phyloP scores from a whole-genome alignment of 1,140 invertebrate genomes.

The fruit fly (Drosophila melanogaster) region DNA sequence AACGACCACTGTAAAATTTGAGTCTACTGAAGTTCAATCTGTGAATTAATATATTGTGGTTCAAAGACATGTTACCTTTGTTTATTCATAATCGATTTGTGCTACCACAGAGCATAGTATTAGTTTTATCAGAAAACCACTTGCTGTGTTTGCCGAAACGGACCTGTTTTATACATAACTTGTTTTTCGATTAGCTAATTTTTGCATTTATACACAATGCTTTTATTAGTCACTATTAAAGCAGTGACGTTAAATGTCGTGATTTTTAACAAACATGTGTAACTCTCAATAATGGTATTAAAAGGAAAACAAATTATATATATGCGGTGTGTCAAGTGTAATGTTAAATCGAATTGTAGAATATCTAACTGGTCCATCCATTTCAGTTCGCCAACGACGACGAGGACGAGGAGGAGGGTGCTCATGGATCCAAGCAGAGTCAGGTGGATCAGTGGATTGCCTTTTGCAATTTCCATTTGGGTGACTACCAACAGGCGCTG shows the following conservation, averaged over 20 bases:
- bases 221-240: conserved; percentile 8
- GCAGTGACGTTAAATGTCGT: not conserved
- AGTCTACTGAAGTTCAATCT: not conserved
- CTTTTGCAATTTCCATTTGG: conserved; percentile 97
- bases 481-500: conserved; percentile 95
- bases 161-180: conserved; percentile 9
- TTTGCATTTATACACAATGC: conserved; percentile 8
- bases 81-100: conserved; percentile 2
- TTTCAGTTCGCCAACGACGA: conserved; percentile 78
- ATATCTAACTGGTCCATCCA: no score
- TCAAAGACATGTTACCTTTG: conserved; percentile 1
- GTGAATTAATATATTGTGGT: not conserved
- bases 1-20: not conserved
- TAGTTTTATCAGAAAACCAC: not conserved
- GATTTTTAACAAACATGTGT: not conserved
- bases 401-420: conserved; percentile 85
- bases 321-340: no score
- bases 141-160: not conserved
- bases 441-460: conserved; percentile 94
- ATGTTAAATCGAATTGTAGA: not conserved
- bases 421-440: conserved; percentile 85
- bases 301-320: not conserved
- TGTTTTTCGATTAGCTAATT: conserved; percentile 10
- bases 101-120: conserved; percentile 1
- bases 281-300: not conserved